Evolutionary conservation across 2,888 invertebrate genomes (phyloP), one percentile per base, ranked within the genome.

Genomic region (Drosophila paranaensis): DNA sequence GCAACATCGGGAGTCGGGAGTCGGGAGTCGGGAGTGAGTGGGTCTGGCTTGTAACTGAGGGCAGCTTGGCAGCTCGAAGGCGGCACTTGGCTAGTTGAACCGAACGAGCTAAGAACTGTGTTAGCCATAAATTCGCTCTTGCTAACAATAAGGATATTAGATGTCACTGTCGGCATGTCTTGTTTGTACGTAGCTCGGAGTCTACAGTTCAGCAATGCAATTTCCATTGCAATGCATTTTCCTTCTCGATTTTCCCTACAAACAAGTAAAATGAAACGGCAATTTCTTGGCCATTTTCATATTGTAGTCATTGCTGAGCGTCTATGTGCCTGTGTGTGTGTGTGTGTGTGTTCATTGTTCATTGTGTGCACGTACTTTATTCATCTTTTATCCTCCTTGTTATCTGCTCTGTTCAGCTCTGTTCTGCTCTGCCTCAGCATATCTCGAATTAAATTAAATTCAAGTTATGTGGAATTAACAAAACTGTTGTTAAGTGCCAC

Each of bases 71-170:
- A 20, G 20, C 20, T 20, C 53, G 25, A 62, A 30, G 45, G 62
- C 58, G 74, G 48, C 60, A 64, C 71, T 71, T 80, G 72, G 58
- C 63, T 64, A 71, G 82, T 77, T 78, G 64, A 82, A 62, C 69
- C 80, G 64, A 78, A 85, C 73, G 66, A 78, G 85, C 73, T 80
- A 75, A 80, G 80, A 74, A 82, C 78, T 80, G 84, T 85, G 88
- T 82, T 88, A 75, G 88, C 85, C 72, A 89, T 84, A 88, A 86
- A 88, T 89, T 88, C 74, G 60, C 71, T 71, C 70, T 71, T 70
- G 80, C 89, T 72, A 82, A 89, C 88, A 89, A 88, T 88, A 85
- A 88, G 82, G 89, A 86, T 86, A 86, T 86, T 88, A 82, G 78
- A 88, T 86, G 85, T 88, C 89, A 85, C 67, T 78, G 78, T 73